Conservation (phyloP, 2,797 vertebrate species). For the Sebastolobus alascanus region DNA sequence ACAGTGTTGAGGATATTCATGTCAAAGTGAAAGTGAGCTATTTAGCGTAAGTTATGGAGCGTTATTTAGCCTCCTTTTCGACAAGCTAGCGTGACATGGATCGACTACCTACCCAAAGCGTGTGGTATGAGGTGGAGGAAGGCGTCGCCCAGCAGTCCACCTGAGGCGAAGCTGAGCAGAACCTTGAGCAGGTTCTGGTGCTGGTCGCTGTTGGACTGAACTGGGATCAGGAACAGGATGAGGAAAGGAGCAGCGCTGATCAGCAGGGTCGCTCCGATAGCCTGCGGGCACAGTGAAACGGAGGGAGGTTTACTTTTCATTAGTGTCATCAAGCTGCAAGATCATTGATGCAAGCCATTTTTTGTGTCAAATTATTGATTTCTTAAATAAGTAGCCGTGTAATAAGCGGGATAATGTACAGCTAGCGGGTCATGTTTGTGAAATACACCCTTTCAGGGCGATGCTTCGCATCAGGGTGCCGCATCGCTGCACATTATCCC, state of each 20-base stretch:
- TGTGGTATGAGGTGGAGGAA: conserved; percentile 96
- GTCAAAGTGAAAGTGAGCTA: neutral
- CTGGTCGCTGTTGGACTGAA: conserved; percentile 92
- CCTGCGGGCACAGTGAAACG: conserved; percentile 75
- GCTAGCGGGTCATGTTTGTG: too few relatives aligned
- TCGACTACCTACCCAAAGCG: conserved; percentile 86
- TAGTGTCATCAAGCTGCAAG: neutral
- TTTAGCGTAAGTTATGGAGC: too few relatives aligned
- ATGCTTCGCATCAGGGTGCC: too few relatives aligned
- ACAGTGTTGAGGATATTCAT: neutral
- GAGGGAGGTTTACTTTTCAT: conserved; percentile 4
- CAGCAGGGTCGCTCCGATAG: conserved; percentile 91
- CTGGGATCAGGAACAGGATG: conserved; percentile 94
- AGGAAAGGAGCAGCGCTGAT: conserved; percentile 95
- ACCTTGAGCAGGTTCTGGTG: conserved; percentile 93
- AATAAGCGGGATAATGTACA: too few relatives aligned
- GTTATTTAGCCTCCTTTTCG: too few relatives aligned
- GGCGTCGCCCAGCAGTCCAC: conserved; percentile 94
- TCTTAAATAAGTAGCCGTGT: too few relatives aligned
- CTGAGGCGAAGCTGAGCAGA: conserved; percentile 94
- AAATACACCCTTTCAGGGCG: too few relatives aligned
- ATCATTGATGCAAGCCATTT: neutral
- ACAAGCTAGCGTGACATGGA: too few relatives aligned
- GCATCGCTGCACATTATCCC: too few relatives aligned
- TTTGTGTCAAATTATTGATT: too few relatives aligned